Evolutionary conservation across 2,797 vertebrate species (phyloP).

Genomic region (Pangasius larnaudii): DNA sequence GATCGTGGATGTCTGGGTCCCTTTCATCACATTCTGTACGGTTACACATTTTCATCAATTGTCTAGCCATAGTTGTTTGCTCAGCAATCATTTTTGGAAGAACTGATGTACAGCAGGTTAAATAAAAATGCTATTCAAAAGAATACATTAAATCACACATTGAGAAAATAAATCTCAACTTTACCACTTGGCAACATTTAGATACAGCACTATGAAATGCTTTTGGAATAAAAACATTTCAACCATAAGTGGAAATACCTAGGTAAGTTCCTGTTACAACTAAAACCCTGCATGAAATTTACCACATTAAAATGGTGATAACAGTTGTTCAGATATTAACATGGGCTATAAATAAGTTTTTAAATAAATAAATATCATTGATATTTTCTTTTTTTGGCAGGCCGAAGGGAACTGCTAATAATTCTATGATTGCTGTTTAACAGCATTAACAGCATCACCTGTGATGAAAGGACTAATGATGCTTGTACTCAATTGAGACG

Average conservation of each 20-base stretch:
- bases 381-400: conserved; percentile 53
- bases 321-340: conserved; percentile 44
- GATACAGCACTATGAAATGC: conserved; percentile 52
- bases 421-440: conserved; percentile 48
- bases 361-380: conserved; percentile 61
- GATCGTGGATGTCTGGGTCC: conserved; percentile 48
- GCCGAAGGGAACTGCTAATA: conserved; percentile 35
- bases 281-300: conserved; percentile 53
- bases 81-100: conserved; percentile 43
- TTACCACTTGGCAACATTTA: conserved; percentile 42
- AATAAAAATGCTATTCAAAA: conserved; percentile 52
- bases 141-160: conserved; percentile 51
- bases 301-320: conserved; percentile 51
- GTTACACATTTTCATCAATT: conserved; percentile 28
- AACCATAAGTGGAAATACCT: conserved; percentile 48
- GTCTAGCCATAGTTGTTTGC: conserved; percentile 33
- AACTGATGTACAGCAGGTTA: conserved; percentile 43
- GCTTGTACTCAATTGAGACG: conserved; percentile 39
- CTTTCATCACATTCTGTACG: conserved; percentile 11
- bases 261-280: conserved; percentile 45
- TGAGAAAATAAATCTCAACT: conserved; percentile 46
- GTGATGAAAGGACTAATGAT: conserved; percentile 37
- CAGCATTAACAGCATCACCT: conserved; percentile 52
- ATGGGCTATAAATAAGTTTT: conserved; percentile 56
- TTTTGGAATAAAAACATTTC: conserved; percentile 49